phyloP scores from a whole-genome alignment of 1,140 invertebrate genomes.

The Drosophila pectinifera region DNA sequence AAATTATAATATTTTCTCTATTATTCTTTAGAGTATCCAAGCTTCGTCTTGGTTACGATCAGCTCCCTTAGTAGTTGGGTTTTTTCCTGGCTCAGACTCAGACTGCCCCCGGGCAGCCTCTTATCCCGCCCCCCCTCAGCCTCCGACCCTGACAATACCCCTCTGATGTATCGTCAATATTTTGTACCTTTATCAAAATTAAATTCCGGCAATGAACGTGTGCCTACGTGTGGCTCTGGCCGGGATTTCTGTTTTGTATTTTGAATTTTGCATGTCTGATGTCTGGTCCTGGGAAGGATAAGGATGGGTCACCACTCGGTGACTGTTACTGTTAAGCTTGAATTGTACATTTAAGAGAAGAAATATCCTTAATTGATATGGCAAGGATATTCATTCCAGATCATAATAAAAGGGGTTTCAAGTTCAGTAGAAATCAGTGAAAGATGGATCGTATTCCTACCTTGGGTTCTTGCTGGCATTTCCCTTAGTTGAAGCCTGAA shows the following conservation, averaged over 20 bases:
- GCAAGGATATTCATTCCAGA: no score
- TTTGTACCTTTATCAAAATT: slow-evolving; percentile 85
- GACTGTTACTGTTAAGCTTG: slow-evolving; percentile 11
- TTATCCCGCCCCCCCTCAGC: not conserved
- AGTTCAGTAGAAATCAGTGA: no score
- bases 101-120: slow-evolving; percentile 7
- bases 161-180: slow-evolving; percentile 83
- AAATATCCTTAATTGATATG: no score
- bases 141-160: slow-evolving; percentile 2
- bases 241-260: slow-evolving; percentile 21
- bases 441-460: no score
- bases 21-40: slow-evolving; percentile 6
- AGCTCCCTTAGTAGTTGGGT: slow-evolving; percentile 11
- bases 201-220: slow-evolving; percentile 72
- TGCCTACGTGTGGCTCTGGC: slow-evolving; percentile 43
- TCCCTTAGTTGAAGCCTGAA: not conserved
- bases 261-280: slow-evolving; percentile 58
- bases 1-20: no score
- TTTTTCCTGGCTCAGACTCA: slow-evolving; percentile 21
- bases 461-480: no score
- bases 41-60: slow-evolving; percentile 12
- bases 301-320: not conserved
- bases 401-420: no score
- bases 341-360: slow-evolving; percentile 16
- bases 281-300: slow-evolving; percentile 16